Evolutionary conservation across 2,888 invertebrate species (phyloP).

Genomic region (Hedychridium roseum): DNA sequence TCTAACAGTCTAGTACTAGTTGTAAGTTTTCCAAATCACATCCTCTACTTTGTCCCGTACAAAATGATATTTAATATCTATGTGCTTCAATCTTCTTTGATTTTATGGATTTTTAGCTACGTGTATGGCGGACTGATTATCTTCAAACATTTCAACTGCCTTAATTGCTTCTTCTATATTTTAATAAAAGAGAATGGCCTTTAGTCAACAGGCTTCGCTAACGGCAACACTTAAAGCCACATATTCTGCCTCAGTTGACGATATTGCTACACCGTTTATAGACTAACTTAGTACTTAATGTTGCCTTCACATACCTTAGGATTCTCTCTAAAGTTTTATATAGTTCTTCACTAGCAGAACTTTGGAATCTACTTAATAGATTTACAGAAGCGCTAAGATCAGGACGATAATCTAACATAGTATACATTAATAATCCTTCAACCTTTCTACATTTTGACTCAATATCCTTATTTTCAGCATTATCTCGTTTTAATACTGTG

Average conservation of each 20-base stretch:
- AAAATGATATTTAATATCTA: not conserved
- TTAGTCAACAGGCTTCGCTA: constrained; percentile 7
- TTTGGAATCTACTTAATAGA: constrained; percentile 8
- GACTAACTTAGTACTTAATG: constrained; percentile 5
- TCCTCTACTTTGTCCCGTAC: not conserved
- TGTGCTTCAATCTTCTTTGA: not conserved
- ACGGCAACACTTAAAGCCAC: constrained; percentile 9
- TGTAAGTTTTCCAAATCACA: no score
- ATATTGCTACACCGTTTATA: constrained; percentile 7
- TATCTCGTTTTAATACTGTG: not conserved
- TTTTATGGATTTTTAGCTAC: not conserved
- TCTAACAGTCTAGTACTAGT: no score
- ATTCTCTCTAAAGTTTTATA: constrained; percentile 14
- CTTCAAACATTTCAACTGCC: not conserved
- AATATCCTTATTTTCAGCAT: not conserved
- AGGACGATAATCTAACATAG: constrained; percentile 11
- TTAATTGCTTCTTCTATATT: no score
- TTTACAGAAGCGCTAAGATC: constrained; percentile 9
- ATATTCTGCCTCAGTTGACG: constrained; percentile 12
- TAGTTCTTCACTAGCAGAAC: constrained; percentile 5
- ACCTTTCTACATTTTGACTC: constrained; percentile 4
- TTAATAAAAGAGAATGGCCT: constrained; percentile 1
- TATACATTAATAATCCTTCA: constrained; percentile 14
- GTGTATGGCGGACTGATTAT: no score
- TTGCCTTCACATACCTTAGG: constrained; percentile 12